These are phyloP conservation scores for Plusia festucae DNA, from an alignment of 2,888 invertebrate species.

Conservation along the genomic window DNA sequence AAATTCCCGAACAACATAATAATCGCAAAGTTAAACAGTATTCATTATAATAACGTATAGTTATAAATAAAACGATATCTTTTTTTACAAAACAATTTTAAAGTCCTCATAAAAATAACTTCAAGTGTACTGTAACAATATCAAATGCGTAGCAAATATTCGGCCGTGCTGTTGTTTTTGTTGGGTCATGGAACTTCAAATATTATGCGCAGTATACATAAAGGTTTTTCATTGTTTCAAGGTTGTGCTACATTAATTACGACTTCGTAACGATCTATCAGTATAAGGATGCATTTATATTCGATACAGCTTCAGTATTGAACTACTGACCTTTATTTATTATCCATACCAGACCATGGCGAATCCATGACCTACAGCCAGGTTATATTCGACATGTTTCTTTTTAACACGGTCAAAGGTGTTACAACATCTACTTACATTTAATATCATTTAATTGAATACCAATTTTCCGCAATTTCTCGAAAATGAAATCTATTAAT, in stretches of 20 bases:
- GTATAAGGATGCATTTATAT: neutral
- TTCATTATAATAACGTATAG: too few relatives aligned
- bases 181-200: conserved; percentile 72
- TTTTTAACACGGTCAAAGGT: conserved; percentile 19
- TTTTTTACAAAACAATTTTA: too few relatives aligned
- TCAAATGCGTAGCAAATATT: conserved; percentile 53
- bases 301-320: neutral
- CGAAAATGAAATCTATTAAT: conserved; percentile 28
- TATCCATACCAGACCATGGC: neutral
- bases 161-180: conserved; percentile 59
- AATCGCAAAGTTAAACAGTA: neutral
- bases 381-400: neutral
- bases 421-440: too few relatives aligned
- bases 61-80: too few relatives aligned
- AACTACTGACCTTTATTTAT: conserved; percentile 2
- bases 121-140: conserved; percentile 44
- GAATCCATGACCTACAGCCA: neutral
- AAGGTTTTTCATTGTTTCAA: conserved; percentile 65
- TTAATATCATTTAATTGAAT: too few relatives aligned
- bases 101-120: neutral
- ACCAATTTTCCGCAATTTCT: too few relatives aligned
- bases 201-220: conserved; percentile 68
- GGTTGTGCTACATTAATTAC: conserved; percentile 54
- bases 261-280: conserved; percentile 23
- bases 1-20: neutral